Evolutionary conservation across 2,113 vertebrate species (phyloP), one percentile per base, ranked within the genome.

Genomic region (Thunnus thynnus): DNA sequence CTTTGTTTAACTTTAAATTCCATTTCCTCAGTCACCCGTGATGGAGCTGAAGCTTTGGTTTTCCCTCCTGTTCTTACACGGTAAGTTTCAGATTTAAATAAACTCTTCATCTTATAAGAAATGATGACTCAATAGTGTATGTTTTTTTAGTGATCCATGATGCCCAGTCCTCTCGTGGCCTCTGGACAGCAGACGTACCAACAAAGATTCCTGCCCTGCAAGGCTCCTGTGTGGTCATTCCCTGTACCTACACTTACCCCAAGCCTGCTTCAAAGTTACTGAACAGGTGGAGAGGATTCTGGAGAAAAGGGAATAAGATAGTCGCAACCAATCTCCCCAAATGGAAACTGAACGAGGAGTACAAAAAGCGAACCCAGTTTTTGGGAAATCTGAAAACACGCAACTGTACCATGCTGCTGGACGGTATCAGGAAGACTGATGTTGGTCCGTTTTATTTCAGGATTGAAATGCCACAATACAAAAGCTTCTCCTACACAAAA

Each of bases 181-280:
- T 20, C 18, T 82, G 80, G 72, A 17, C 3, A 1, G n/a, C 6
- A 27, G 61, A 13, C 1, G 4, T 76, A 2, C 66, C 66, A 8
- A 0, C 5, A 5, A 65, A 0, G 13, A 71, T 76, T 27, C 5
- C 41, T 0, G 80, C 18, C 13, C 8, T 70, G 66, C 25, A 71
- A 2, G 46, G 60, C 30, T 82, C 52, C 72, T 82, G 80, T 58
- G 20, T 86, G 48, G 44, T 89, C 20, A 81, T 78, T 63, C 65
- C 70, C 69, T 84, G 73, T 69, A 16, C 0, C 13, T 78, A 50
- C 56, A 6, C 1, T 7, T 78, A 75, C 32, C 72, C 72, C n/a
- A 58, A 4, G 3, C 52, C 14, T 5, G 4, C 0, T 10, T 48
- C 16, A 7, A 68, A 55, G 10, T 4, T 3, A 3, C 13, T 50